Evolutionary conservation across 2,113 vertebrate species (phyloP).

Genomic region (Apus apus): DNA sequence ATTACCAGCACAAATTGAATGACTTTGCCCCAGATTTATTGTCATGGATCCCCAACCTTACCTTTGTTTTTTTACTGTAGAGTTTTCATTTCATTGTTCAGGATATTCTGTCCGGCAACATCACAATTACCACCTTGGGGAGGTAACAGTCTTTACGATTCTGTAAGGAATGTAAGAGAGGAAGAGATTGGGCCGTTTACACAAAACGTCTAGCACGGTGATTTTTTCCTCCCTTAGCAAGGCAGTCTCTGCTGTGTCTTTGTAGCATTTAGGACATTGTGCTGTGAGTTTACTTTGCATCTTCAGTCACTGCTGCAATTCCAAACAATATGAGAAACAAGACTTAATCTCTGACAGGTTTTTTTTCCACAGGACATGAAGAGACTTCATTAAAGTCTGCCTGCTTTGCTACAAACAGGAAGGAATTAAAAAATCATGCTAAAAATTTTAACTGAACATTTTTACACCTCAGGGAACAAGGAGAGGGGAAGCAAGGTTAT

Average conservation of each 20-base stretch:
- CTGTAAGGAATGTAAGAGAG: conserved; percentile 3
- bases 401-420: conserved; percentile 17
- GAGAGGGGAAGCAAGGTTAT: background rate
- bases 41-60: background rate
- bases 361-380: conserved; percentile 28
- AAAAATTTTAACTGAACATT: conserved; percentile 3
- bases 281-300: background rate
- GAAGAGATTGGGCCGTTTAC: conserved; percentile 18
- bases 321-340: background rate
- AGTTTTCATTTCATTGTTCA: background rate
- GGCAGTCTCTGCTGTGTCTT: background rate
- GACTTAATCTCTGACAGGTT: background rate
- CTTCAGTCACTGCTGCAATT: background rate
- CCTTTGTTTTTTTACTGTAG: conserved; percentile 20
- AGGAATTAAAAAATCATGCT: conserved; percentile 6
- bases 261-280: background rate
- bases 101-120: background rate
- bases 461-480: background rate
- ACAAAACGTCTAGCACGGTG: background rate
- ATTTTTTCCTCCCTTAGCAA: conserved; percentile 16
- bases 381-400: conserved; percentile 3
- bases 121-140: background rate
- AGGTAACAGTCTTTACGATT: conserved; percentile 24
- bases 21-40: conserved; percentile 8
- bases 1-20: background rate